Percentiles rank a stretch among this genome's conserved stretches.
These are phyloP conservation scores for Drymonia ruficornis DNA, from an alignment of 2,888 invertebrate genomes.

Conservation along the genomic window DNA sequence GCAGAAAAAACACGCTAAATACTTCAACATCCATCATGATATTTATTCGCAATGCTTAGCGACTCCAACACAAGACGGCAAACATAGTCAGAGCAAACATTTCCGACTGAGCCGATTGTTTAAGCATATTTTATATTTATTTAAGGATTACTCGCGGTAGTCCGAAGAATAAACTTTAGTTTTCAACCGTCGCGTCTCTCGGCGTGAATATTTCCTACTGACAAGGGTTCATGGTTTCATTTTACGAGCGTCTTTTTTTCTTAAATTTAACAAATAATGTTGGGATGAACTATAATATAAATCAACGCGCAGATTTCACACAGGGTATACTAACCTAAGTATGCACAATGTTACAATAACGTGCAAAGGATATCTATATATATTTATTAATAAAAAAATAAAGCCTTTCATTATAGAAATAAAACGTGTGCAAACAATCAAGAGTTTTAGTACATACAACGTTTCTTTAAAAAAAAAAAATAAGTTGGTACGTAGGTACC, in stretches of 20 bases:
- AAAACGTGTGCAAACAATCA: too few relatives aligned
- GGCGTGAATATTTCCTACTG: background rate
- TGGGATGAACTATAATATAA: too few relatives aligned
- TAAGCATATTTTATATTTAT: conserved; percentile 33
- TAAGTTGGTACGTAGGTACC: too few relatives aligned
- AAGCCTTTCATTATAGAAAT: too few relatives aligned
- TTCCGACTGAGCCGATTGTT: conserved; percentile 22
- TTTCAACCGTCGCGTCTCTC: background rate
- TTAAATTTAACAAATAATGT: too few relatives aligned
- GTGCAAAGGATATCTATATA: too few relatives aligned
- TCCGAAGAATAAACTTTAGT: conserved; percentile 17
- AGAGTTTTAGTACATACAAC: too few relatives aligned
- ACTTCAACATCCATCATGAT: background rate
- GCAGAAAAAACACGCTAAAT: background rate
- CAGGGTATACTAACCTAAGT: too few relatives aligned
- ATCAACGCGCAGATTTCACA: too few relatives aligned
- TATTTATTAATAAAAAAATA: too few relatives aligned
- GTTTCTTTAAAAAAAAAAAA: too few relatives aligned
- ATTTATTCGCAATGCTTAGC: conserved; percentile 29
- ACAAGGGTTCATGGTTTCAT: background rate
- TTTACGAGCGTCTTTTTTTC: background rate
- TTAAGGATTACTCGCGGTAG: conserved; percentile 24
- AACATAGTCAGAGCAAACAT: conserved; percentile 28
- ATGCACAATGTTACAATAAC: too few relatives aligned
- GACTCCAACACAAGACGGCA: conserved; percentile 31